Percentiles rank a stretch among this genome's conserved stretches.
Conservation (phyloP, 2,888 invertebrate genomes). For the Lycaena phlaeas region DNA sequence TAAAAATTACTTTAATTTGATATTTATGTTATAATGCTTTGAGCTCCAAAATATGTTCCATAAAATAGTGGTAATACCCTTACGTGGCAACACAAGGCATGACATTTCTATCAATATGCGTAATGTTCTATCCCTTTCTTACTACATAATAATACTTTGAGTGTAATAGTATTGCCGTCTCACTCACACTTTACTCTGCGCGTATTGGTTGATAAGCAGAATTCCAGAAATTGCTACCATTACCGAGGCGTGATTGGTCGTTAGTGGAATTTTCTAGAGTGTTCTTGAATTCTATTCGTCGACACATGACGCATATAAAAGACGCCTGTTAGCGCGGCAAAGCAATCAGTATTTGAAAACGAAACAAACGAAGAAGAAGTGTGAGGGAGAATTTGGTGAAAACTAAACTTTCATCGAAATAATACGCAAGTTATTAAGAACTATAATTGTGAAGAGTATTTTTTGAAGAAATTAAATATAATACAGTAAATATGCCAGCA, state of each 20-base stretch:
- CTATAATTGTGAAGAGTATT: too few species aligned
- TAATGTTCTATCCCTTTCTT: slow-evolving; percentile 12
- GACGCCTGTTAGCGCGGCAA: slow-evolving; percentile 36
- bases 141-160: slow-evolving; percentile 3
- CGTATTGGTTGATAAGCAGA: slow-evolving; percentile 28
- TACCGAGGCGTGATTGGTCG: slow-evolving; percentile 31
- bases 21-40: too few species aligned
- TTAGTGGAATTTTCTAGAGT: slow-evolving; percentile 30
- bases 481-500: neutral
- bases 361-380: slow-evolving; percentile 30
- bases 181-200: slow-evolving; percentile 6
- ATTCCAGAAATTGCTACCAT: slow-evolving; percentile 34
- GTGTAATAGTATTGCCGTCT: slow-evolving; percentile 7
- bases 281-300: slow-evolving; percentile 38
- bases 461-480: too few species aligned
- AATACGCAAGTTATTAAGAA: too few species aligned
- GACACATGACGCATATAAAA: slow-evolving; percentile 31
- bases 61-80: neutral
- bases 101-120: too few species aligned
- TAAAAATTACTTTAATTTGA: too few species aligned
- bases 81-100: neutral
- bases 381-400: too few species aligned
- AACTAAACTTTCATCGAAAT: too few species aligned
- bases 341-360: slow-evolving; percentile 47
- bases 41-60: too few species aligned